Percentiles rank a stretch among this genome's conserved stretches.
phyloP scores from a whole-genome alignment of 2,113 vertebrate species.

The Leptobrachium ailaonicum region DNA sequence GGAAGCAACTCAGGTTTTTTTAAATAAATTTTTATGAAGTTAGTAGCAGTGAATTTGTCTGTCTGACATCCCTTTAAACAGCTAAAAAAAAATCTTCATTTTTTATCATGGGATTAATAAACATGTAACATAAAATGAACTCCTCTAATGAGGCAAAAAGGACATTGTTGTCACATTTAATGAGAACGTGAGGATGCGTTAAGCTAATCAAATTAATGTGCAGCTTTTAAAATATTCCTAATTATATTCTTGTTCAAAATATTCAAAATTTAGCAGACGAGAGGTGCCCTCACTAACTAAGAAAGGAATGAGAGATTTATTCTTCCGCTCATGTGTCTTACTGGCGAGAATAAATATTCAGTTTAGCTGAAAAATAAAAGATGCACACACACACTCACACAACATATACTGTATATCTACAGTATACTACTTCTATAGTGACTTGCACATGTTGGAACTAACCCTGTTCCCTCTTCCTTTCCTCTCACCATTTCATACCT shows the following conservation, averaged over 20 bases:
- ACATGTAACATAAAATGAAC: not conserved
- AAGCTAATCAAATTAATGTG: constrained; percentile 15
- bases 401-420: too few relatives aligned
- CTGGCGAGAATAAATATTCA: too few relatives aligned
- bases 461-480: too few relatives aligned
- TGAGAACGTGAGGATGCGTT: not conserved
- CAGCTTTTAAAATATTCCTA: constrained; percentile 19
- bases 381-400: too few relatives aligned
- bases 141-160: constrained; percentile 13
- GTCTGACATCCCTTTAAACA: not conserved
- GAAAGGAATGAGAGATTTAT: not conserved
- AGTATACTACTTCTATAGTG: too few relatives aligned
- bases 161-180: constrained; percentile 5
- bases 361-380: too few relatives aligned
- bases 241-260: constrained; percentile 3
- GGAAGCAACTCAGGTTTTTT: constrained; percentile 4
- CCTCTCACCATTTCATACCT: too few relatives aligned
- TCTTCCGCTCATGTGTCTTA: too few relatives aligned
- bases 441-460: too few relatives aligned
- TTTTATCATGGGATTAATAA: not conserved
- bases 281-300: not conserved
- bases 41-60: constrained; percentile 7
- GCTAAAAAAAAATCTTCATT: not conserved
- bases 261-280: not conserved
- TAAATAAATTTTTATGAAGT: constrained; percentile 31